Evolutionary conservation across 2,113 vertebrate genomes (phyloP).

Genomic region (Elephantulus edwardii): DNA sequence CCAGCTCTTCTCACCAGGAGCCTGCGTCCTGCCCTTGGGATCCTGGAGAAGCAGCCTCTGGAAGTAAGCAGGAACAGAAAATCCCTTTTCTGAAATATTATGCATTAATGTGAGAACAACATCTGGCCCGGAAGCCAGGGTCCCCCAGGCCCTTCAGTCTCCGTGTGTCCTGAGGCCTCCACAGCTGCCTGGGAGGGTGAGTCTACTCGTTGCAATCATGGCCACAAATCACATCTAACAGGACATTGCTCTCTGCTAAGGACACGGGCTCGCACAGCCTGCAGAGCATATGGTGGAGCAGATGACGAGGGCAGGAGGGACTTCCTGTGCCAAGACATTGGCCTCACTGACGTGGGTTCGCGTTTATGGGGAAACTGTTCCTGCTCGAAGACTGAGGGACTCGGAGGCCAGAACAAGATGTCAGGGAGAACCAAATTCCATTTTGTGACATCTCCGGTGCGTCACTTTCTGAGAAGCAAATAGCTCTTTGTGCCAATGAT

Average conservation of each 20-base stretch:
- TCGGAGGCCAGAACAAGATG: background rate
- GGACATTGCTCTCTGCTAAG: constrained; percentile 15
- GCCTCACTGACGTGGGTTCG: constrained; percentile 28
- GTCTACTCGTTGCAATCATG: background rate
- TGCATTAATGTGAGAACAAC: constrained; percentile 52
- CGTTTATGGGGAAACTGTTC: constrained; percentile 31
- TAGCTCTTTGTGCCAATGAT: background rate
- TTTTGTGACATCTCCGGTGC: background rate
- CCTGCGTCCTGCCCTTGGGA: background rate
- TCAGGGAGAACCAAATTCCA: rapidly evolving
- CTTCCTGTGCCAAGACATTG: constrained; percentile 15
- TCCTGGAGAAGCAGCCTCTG: constrained; percentile 3
- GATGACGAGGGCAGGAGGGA: constrained; percentile 40
- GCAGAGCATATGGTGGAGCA: constrained; percentile 1
- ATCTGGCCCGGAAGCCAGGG: constrained; percentile 68
- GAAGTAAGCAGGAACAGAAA: constrained; percentile 60
- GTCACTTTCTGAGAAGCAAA: background rate
- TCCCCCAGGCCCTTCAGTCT: constrained; percentile 54
- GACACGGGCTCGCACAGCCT: background rate
- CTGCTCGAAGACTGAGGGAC: constrained; percentile 21
- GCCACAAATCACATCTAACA: constrained; percentile 46
- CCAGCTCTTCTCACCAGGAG: background rate
- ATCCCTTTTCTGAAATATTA: constrained; percentile 71
- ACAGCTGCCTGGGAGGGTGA: background rate
- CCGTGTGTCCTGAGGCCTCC: constrained; percentile 61